Conservation (phyloP, 2,888 invertebrate genomes). For the Labia minor region DNA sequence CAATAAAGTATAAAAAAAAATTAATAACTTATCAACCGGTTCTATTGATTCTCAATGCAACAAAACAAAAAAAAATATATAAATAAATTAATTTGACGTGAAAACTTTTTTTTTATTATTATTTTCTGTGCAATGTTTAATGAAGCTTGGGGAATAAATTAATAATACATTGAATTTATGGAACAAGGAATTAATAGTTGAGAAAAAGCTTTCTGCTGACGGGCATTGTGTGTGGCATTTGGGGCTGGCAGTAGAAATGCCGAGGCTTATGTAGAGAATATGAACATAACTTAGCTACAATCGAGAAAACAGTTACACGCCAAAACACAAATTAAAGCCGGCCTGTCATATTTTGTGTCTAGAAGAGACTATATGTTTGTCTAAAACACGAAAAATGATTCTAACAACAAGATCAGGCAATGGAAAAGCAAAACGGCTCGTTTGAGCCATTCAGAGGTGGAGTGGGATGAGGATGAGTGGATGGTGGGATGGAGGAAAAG, state of each 20-base stretch:
- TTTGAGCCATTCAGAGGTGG: too few relatives aligned
- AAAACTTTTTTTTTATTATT: too few relatives aligned
- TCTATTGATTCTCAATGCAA: too few relatives aligned
- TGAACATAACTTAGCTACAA: conserved; percentile 5
- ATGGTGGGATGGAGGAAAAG: too few relatives aligned
- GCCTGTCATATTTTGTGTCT: background rate
- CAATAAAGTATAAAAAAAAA: too few relatives aligned
- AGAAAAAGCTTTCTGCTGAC: background rate
- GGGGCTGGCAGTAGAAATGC: background rate
- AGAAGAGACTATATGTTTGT: background rate
- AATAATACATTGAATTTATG: background rate
- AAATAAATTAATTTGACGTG: too few relatives aligned
- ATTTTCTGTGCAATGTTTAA: background rate
- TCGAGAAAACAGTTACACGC: background rate
- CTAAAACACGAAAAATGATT: background rate
- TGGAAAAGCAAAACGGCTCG: too few relatives aligned
- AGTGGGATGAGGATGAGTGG: too few relatives aligned
- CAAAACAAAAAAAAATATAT: too few relatives aligned
- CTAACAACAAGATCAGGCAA: background rate
- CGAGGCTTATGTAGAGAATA: background rate
- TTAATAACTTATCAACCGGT: too few relatives aligned
- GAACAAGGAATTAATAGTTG: background rate
- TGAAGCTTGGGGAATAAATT: background rate
- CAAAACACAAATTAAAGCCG: conserved; percentile 6
- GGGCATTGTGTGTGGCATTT: conserved; percentile 8